These are phyloP conservation scores for Hemiprocne comata DNA, from an alignment of 2,113 vertebrate genomes.

Conservation along the genomic window DNA sequence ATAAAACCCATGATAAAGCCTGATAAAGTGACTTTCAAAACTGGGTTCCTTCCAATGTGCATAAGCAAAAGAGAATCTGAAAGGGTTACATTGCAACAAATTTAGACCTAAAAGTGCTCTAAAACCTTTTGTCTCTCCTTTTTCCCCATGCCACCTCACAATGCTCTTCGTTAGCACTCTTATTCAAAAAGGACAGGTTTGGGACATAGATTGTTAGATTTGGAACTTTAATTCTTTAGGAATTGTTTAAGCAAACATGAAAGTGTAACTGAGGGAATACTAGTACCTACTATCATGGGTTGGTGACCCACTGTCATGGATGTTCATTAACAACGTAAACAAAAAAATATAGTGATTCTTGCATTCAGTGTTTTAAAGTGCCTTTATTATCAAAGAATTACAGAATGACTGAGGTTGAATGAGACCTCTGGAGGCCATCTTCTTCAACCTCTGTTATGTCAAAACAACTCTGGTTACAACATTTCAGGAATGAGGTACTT, in stretches of 20 bases:
- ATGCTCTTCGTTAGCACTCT: not conserved
- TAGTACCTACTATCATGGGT: too few species aligned
- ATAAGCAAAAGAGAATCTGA: not conserved
- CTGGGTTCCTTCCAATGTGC: not conserved
- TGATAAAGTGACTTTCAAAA: not conserved
- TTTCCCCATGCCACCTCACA: not conserved
- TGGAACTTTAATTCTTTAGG: not conserved
- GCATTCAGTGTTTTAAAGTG: not conserved
- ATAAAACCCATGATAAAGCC: not conserved
- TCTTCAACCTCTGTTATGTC: not conserved
- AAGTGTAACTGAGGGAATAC: not conserved
- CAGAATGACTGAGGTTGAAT: not conserved
- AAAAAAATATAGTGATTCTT: not conserved
- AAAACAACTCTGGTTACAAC: not conserved
- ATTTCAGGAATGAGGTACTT: not conserved
- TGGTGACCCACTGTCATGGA: not conserved
- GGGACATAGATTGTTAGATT: not conserved
- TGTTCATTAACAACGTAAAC: not conserved
- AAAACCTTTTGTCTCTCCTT: not conserved
- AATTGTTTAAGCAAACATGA: not conserved
- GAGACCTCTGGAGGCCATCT: fast-evolving
- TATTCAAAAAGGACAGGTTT: not conserved
- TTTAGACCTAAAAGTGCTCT: not conserved
- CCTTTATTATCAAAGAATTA: not conserved
- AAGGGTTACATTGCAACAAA: not conserved